These are phyloP conservation scores for Ctena decussata DNA, from an alignment of 2,888 invertebrate genomes.

Conservation along the genomic window DNA sequence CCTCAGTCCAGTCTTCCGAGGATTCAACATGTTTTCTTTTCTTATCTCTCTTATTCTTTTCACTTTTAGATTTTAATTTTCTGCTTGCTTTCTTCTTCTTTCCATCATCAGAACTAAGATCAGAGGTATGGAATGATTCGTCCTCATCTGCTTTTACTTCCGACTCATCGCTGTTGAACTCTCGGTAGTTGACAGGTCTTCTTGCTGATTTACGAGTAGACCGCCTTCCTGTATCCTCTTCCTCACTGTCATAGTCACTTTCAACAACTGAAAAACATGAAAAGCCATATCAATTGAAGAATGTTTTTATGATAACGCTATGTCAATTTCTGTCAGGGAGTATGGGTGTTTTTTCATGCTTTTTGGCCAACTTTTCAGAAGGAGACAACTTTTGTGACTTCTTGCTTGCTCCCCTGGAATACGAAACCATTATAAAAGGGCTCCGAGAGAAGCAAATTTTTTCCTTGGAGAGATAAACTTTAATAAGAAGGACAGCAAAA, in stretches of 20 bases:
- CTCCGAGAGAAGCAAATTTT: too few relatives aligned
- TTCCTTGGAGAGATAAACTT: too few relatives aligned
- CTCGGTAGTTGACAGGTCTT: slow-evolving; percentile 71
- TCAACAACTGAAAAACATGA: slow-evolving; percentile 73
- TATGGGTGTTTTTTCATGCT: too few relatives aligned
- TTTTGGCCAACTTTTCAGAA: too few relatives aligned
- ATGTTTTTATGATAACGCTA: too few relatives aligned
- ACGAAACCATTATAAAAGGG: too few relatives aligned
- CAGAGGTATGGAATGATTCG: slow-evolving; percentile 68
- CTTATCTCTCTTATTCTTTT: slow-evolving; percentile 48
- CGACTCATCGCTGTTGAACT: slow-evolving; percentile 75
- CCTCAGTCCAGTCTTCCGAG: slow-evolving; percentile 39
- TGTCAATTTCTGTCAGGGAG: too few relatives aligned
- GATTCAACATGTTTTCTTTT: slow-evolving; percentile 33
- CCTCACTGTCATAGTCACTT: slow-evolving; percentile 79
- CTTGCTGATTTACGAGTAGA: slow-evolving; percentile 70
- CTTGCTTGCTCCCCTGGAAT: too few relatives aligned
- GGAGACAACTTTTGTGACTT: too few relatives aligned
- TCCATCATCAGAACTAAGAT: slow-evolving; percentile 60
- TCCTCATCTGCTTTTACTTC: slow-evolving; percentile 67
- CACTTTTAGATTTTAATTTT: slow-evolving; percentile 10
- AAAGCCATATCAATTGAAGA: neutral
- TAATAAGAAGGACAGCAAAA: too few relatives aligned
- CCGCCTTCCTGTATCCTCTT: slow-evolving; percentile 61
- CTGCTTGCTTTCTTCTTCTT: slow-evolving; percentile 21